Conservation (phyloP, 2,113 vertebrate genomes). For the Gymnobelideus leadbeateri region DNA sequence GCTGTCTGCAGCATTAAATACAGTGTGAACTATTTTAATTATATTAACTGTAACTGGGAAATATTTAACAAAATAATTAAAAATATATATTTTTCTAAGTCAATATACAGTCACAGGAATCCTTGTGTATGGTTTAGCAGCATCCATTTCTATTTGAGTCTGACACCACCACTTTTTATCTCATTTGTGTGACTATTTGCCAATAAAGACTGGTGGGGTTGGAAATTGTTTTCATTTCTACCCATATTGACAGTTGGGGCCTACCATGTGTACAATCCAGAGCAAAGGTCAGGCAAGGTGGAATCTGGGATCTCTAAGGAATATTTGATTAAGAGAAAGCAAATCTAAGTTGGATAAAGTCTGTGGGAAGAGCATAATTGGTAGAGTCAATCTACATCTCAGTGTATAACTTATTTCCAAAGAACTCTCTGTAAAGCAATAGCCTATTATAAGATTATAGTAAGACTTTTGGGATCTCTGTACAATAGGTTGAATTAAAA, state of each 20-base stretch:
- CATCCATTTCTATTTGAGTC: neutral
- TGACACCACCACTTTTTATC: neutral
- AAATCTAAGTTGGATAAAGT: neutral
- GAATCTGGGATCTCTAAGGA: neutral
- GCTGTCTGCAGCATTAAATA: neutral
- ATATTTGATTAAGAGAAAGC: neutral
- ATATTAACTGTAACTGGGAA: neutral
- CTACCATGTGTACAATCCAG: neutral
- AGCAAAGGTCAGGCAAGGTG: slow-evolving; percentile 21
- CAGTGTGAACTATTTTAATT: neutral
- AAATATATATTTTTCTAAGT: neutral
- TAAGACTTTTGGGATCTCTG: neutral
- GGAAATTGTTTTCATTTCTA: neutral
- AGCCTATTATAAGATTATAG: neutral
- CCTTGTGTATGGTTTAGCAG: neutral
- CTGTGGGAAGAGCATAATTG: neutral
- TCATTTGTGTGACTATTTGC: neutral
- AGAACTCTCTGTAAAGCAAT: neutral
- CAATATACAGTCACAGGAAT: neutral
- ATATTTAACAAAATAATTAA: neutral
- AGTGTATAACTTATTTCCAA: neutral
- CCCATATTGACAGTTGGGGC: neutral
- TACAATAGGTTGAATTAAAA: slow-evolving; percentile 1
- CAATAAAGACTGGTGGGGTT: neutral
- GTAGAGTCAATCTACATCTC: neutral